Evolutionary conservation across 2,113 vertebrate species (phyloP), one percentile per base, ranked within the genome.

Genomic region (Psittacus erithacus): DNA sequence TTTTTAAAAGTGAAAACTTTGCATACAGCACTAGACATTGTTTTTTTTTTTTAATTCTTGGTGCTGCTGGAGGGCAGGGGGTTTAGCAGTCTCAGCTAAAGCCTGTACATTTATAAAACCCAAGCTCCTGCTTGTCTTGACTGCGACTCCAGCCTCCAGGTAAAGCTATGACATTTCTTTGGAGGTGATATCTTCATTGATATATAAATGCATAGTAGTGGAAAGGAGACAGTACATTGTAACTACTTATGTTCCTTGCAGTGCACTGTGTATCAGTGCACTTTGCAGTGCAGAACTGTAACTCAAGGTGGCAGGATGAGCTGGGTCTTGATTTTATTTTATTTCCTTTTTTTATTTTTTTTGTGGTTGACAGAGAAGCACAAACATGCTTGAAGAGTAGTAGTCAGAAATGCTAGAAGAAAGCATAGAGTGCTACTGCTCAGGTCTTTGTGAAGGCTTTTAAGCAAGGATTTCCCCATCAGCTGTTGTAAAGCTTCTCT

Each of bases 281-380:
- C 29, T 41, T 9, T 96, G 93, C 73, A 95, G 55, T 95, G 81
- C 93, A 91, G 46, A 79, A 73, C 65, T 0, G 0, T 76, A 89
- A 86, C 93, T 93, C 65, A 86, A 88, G 93, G 90, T 96, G 95
- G 90, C 96, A 96, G 95, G 23, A 93, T 86, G 73, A 93, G 57
- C 82, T 84, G 86, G 9, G 15, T 67, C 70, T 87, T 82, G 53
- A 43, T 50, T 88, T 60, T 43, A 0, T 16, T n/a, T 5, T 24
- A 31, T 59, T 17, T 17, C 1, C 7, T 41, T 25, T 39, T 4
- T 20, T 11, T 41, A 3, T 31, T 16, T 28, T 24, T 35, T 59
- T 8, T 78, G 73, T 75, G 35, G 10, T 44, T 4, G 3, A 33
- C 0, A 35, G 0, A 85, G 85, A 83, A 93, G n/a, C 62, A 62